Evolutionary conservation across 92 coral and sea anemone species (phyloP).

Genomic region (Ricordea florida): DNA sequence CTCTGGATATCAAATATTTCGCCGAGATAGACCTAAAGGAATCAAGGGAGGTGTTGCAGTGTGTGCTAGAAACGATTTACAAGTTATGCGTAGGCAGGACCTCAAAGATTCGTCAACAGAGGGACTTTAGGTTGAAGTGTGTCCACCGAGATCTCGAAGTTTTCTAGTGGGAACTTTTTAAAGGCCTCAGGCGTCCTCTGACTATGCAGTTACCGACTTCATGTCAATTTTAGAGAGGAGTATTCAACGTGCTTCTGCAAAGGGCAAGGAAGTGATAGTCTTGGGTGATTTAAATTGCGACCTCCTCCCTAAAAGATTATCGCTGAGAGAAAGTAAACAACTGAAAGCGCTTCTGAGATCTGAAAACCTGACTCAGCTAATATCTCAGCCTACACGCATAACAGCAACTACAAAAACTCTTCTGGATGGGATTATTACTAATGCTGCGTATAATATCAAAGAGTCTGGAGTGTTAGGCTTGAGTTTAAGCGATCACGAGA

Average conservation of each 20-base stretch:
- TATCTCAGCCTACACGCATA: too few species aligned
- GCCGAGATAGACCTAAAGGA: constrained; percentile 35
- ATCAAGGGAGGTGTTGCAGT: constrained; percentile 34
- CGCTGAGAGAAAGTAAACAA: constrained; percentile 27
- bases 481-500: constrained; percentile 3
- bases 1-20: constrained; percentile 29
- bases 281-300: constrained; percentile 31
- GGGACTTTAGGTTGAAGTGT: constrained; percentile 15
- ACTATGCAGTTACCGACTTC: constrained; percentile 18
- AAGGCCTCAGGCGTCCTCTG: constrained; percentile 43
- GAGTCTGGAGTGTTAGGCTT: not conserved
- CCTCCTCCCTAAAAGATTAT: not conserved
- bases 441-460: too few species aligned
- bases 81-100: too few species aligned
- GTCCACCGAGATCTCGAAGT: constrained; percentile 25
- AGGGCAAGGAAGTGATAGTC: constrained; percentile 11
- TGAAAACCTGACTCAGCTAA: constrained; percentile 8
- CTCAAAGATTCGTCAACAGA: not conserved
- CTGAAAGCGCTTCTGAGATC: constrained; percentile 12
- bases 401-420: too few species aligned
- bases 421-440: too few species aligned
- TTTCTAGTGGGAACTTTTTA: constrained; percentile 20
- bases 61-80: constrained; percentile 14
- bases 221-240: constrained; percentile 11
- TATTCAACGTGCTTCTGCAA: constrained; percentile 28